Conservation (phyloP, 2,113 vertebrate genomes). For the Nycticorax nycticorax region DNA sequence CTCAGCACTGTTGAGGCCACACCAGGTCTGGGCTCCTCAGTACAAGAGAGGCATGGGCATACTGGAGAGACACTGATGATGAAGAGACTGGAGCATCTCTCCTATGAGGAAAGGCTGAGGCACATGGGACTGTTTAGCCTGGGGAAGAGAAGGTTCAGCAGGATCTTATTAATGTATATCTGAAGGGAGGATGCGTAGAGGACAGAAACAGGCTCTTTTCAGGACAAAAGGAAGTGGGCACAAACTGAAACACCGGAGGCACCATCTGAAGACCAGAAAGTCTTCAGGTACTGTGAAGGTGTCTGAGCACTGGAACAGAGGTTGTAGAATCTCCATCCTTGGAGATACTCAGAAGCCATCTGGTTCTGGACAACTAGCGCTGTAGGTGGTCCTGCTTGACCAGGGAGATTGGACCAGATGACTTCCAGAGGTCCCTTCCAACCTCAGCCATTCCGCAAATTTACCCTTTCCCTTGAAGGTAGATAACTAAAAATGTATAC, state of each 20-base stretch:
- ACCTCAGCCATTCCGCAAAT: background rate
- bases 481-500: background rate
- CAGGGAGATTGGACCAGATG: background rate
- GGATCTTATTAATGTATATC: background rate
- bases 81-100: background rate
- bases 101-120: background rate
- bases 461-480: background rate
- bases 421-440: background rate
- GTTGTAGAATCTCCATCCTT: background rate
- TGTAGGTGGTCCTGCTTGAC: background rate
- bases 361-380: background rate
- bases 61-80: background rate
- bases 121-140: background rate
- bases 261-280: background rate
- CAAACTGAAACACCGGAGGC: background rate
- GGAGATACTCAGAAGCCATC: background rate
- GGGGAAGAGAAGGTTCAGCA: background rate
- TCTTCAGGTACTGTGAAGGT: background rate
- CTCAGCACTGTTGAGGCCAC: background rate
- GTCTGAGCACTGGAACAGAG: background rate
- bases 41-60: too few species aligned
- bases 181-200: background rate
- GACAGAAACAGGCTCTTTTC: background rate
- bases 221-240: background rate
- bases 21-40: too few species aligned